Conservation (phyloP, 2,113 vertebrate genomes). For the Pipra filicauda region DNA sequence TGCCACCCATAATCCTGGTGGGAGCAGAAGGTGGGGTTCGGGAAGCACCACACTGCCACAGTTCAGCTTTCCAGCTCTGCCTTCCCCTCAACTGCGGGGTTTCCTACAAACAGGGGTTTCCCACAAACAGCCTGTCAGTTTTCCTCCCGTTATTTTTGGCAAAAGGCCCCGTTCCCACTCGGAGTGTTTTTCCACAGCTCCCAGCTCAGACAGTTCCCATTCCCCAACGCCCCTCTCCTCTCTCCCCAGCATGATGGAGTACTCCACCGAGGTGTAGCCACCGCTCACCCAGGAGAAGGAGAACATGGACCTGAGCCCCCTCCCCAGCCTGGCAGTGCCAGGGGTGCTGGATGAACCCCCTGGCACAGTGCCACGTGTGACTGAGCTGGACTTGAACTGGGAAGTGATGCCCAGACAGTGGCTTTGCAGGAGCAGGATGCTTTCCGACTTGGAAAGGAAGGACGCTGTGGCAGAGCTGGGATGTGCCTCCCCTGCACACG, state of each 20-base stretch:
- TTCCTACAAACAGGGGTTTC: background rate
- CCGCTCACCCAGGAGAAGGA: background rate
- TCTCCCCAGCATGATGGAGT: background rate
- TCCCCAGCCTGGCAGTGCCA: background rate
- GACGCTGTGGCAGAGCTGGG: rapidly evolving
- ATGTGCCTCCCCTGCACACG: rapidly evolving
- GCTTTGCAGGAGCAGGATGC: background rate
- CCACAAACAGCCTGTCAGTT: background rate
- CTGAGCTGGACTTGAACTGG: background rate
- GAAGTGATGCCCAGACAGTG: background rate
- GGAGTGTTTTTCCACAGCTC: background rate
- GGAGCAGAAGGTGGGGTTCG: background rate
- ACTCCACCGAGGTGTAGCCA: conserved; percentile 41
- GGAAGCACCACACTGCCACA: too few species aligned
- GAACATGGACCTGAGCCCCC: background rate
- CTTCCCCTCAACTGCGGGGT: rapidly evolving
- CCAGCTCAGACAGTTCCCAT: rapidly evolving
- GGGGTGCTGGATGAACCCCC: rapidly evolving
- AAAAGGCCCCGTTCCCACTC: background rate
- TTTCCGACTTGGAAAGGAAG: background rate
- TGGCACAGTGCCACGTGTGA: rapidly evolving
- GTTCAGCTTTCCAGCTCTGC: background rate
- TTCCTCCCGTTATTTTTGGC: background rate
- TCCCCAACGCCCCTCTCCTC: rapidly evolving
- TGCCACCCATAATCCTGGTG: background rate